These are phyloP conservation scores for Andrena bicolor DNA, from an alignment of 2,888 invertebrate species.

Conservation along the genomic window DNA sequence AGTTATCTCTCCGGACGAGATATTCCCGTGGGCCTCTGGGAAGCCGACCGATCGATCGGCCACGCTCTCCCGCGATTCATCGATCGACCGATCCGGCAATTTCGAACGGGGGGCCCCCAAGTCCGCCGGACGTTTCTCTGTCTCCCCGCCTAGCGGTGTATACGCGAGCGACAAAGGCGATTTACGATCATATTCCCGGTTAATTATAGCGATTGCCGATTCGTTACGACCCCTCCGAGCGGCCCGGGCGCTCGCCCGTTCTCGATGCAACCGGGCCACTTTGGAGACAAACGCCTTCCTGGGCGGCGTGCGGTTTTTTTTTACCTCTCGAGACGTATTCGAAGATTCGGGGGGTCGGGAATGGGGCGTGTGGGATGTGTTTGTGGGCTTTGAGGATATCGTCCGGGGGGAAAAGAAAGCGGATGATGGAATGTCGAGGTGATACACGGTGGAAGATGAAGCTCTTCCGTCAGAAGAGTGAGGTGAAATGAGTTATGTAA, in stretches of 20 bases:
- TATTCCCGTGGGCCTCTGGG: conserved; percentile 32
- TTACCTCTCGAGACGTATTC: background rate
- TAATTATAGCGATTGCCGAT: conserved; percentile 56
- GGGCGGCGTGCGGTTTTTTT: background rate
- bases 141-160: conserved; percentile 16
- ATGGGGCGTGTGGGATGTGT: background rate
- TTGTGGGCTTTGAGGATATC: background rate
- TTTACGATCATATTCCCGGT: conserved; percentile 59
- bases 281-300: conserved; percentile 9
- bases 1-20: conserved; percentile 55
- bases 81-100: conserved; percentile 31
- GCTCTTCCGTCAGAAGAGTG: no score
- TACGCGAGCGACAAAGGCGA: conserved; percentile 45
- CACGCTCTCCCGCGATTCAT: conserved; percentile 36
- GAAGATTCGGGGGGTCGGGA: background rate
- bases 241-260: background rate
- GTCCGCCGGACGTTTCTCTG: conserved; percentile 5
- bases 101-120: conserved; percentile 22
- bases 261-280: background rate
- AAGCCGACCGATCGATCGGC: conserved; percentile 47
- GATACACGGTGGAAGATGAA: no score
- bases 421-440: no score
- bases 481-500: no score
- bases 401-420: background rate
- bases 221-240: conserved; percentile 38